These are phyloP conservation scores for Aquatica leii DNA, from an alignment of 2,888 invertebrate genomes.

Conservation along the genomic window DNA sequence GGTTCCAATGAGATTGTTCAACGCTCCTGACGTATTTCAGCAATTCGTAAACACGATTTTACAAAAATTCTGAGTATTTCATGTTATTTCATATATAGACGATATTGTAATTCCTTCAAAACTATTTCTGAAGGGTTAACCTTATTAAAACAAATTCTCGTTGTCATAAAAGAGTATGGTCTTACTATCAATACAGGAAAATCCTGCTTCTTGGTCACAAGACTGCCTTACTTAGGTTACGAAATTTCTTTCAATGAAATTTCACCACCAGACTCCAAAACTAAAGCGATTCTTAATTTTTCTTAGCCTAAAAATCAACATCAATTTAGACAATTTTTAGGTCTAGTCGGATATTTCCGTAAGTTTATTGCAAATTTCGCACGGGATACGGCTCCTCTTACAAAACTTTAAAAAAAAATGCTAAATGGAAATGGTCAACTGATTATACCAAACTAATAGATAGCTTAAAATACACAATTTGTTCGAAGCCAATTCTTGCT, in stretches of 20 bases:
- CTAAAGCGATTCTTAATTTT: slow-evolving; percentile 22
- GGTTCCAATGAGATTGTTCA: too few relatives aligned
- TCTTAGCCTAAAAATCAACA: slow-evolving; percentile 20
- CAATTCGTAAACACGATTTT: too few relatives aligned
- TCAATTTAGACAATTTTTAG: slow-evolving; percentile 28
- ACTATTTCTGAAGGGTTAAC: slow-evolving; percentile 12
- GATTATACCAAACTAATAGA: neutral
- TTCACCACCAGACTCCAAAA: slow-evolving; percentile 13
- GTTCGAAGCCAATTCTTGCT: slow-evolving; percentile 24
- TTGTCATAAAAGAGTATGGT: slow-evolving; percentile 4
- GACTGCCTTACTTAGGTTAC: slow-evolving; percentile 15
- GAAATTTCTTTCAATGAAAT: neutral
- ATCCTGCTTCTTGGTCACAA: slow-evolving; percentile 6
- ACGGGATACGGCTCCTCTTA: too few relatives aligned
- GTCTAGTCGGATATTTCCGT: slow-evolving; percentile 27
- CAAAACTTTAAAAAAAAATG: slow-evolving; percentile 27
- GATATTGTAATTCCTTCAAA: too few relatives aligned
- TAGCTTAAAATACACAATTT: slow-evolving; percentile 8
- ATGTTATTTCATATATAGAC: too few relatives aligned
- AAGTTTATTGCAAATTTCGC: slow-evolving; percentile 31
- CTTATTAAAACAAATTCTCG: slow-evolving; percentile 11
- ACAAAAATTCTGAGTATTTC: too few relatives aligned
- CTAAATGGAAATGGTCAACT: slow-evolving; percentile 11
- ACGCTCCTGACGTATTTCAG: too few relatives aligned
- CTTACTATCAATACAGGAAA: slow-evolving; percentile 24